These are phyloP conservation scores for Pseudopipra pipra DNA, from an alignment of 2,113 vertebrate species.

Conservation along the genomic window DNA sequence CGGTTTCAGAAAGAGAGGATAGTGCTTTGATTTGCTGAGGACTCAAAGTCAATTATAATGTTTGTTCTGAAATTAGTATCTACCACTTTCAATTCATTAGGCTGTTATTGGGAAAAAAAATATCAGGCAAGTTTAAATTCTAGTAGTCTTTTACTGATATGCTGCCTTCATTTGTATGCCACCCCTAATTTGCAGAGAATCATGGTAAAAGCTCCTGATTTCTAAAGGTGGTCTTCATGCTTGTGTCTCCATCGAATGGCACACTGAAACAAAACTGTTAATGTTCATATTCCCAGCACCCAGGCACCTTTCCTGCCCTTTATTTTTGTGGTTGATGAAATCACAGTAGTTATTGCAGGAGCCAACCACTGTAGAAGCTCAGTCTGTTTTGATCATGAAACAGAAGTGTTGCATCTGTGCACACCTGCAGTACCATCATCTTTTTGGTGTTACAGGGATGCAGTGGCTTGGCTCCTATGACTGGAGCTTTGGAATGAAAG, in stretches of 20 bases:
- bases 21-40: background rate
- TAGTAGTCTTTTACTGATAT: background rate
- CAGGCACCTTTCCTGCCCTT: slow-evolving; percentile 25
- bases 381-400: slow-evolving; percentile 22
- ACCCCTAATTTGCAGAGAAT: background rate
- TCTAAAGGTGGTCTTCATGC: background rate
- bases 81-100: background rate
- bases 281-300: slow-evolving; percentile 16
- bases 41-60: background rate
- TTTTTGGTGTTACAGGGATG: background rate
- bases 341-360: background rate
- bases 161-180: background rate
- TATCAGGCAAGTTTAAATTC: slow-evolving; percentile 1
- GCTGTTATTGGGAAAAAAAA: background rate
- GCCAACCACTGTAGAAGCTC: slow-evolving; percentile 48
- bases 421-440: background rate
- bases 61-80: background rate
- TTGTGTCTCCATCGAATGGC: background rate
- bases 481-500: background rate
- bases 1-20: background rate
- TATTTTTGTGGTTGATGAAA: slow-evolving; percentile 64
- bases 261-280: background rate
- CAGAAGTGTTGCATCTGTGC: background rate
- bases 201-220: background rate
- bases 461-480: background rate